phyloP scores from a whole-genome alignment of 2,113 vertebrate genomes.

The Aspiorhynchus laticeps region DNA sequence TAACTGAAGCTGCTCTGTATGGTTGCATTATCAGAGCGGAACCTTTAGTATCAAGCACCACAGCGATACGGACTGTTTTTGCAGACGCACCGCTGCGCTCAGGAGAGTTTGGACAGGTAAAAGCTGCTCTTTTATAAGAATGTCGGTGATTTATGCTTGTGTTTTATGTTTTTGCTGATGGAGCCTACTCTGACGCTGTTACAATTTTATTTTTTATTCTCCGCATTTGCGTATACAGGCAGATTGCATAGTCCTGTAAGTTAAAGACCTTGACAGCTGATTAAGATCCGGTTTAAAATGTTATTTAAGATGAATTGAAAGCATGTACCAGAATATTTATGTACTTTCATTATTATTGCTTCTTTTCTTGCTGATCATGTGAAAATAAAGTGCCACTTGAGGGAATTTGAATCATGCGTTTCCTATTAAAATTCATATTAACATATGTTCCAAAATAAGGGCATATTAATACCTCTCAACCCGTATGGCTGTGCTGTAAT shows the following conservation, averaged over 20 bases:
- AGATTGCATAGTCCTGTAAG: background rate
- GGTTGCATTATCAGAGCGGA: background rate
- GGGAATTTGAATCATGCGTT: too few relatives aligned
- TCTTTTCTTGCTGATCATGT: background rate
- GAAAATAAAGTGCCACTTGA: background rate
- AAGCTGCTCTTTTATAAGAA: background rate
- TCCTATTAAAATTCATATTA: too few relatives aligned
- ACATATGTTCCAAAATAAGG: too few relatives aligned
- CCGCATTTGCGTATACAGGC: background rate
- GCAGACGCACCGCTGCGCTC: background rate
- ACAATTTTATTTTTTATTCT: background rate
- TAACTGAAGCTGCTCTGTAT: background rate
- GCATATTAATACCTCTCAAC: background rate
- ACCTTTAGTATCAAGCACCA: background rate
- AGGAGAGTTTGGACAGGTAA: background rate
- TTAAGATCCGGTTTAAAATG: background rate
- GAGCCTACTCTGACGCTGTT: background rate
- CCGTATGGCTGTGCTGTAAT: background rate
- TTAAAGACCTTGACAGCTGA: constrained; percentile 16
- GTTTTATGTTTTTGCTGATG: background rate
- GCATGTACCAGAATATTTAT: background rate
- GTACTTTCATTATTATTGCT: background rate
- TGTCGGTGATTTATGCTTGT: background rate
- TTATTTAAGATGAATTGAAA: background rate
- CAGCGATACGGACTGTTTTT: background rate